phyloP scores from a whole-genome alignment of 2,797 vertebrate species.

The Sebastes matsubarae region DNA sequence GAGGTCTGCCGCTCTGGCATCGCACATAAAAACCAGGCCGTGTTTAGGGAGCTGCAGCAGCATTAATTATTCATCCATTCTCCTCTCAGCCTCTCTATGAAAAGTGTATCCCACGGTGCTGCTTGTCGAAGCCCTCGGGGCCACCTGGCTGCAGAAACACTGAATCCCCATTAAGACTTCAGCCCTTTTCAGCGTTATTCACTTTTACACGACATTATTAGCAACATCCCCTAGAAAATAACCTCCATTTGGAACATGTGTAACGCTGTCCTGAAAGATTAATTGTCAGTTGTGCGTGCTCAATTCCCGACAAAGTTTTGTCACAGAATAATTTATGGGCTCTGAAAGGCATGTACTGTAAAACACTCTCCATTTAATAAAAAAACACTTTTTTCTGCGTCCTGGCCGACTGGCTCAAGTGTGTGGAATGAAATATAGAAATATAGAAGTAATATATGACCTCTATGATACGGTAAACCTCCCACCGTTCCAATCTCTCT shows the following conservation, averaged over 20 bases:
- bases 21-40: background rate
- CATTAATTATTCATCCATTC: constrained; percentile 70
- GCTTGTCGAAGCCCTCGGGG: constrained; percentile 48
- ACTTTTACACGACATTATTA: constrained; percentile 55
- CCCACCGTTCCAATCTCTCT: background rate
- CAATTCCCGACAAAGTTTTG: constrained; percentile 43
- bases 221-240: constrained; percentile 18
- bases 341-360: constrained; percentile 58
- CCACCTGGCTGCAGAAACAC: constrained; percentile 70
- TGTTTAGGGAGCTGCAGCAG: constrained; percentile 31
- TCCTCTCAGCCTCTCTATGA: constrained; percentile 49
- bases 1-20: background rate
- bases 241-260: constrained; percentile 64
- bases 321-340: constrained; percentile 75
- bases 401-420: constrained; percentile 18
- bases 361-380: constrained; percentile 65
- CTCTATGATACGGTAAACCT: constrained; percentile 15
- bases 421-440: constrained; percentile 73
- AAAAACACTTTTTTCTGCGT: constrained; percentile 28
- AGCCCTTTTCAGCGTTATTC: constrained; percentile 45
- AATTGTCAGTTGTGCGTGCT: constrained; percentile 57
- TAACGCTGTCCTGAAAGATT: constrained; percentile 64
- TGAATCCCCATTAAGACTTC: constrained; percentile 76
- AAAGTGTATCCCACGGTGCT: constrained; percentile 43
- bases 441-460: constrained; percentile 27